Conservation (phyloP, 1,140 invertebrate species). For the Drosophila auraria region DNA sequence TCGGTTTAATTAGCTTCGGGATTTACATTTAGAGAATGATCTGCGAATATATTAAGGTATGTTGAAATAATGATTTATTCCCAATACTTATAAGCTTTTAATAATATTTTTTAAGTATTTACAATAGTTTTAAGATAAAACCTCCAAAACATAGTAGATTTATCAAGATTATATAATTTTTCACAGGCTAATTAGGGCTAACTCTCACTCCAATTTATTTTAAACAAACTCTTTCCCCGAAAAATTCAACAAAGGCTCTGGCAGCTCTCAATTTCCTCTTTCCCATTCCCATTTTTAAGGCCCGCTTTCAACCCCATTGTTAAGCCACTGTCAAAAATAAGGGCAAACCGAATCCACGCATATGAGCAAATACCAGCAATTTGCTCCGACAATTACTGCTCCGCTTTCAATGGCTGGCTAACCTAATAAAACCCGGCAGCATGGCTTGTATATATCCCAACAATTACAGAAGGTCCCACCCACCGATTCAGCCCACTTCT, state of each 20-base stretch:
- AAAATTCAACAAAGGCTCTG: background rate
- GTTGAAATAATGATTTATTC: background rate
- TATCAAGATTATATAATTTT: background rate
- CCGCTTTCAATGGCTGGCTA: constrained; percentile 54
- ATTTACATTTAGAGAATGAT: background rate
- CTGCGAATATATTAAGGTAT: background rate
- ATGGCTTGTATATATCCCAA: constrained; percentile 8
- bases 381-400: constrained; percentile 42
- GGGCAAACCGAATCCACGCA: constrained; percentile 48
- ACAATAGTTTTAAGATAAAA: no score
- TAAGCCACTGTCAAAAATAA: constrained; percentile 39
- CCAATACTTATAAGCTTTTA: no score
- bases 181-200: background rate
- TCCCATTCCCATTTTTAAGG: background rate
- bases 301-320: constrained; percentile 33
- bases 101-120: no score
- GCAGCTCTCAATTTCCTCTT: background rate
- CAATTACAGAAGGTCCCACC: constrained; percentile 25
- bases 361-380: constrained; percentile 67
- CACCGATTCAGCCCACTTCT: constrained; percentile 36
- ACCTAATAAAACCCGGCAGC: constrained; percentile 27
- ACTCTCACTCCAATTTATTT: constrained; percentile 1
- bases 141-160: no score
- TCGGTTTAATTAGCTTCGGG: background rate
- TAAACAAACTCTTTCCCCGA: background rate